phyloP scores from a whole-genome alignment of 2,797 vertebrate genomes.

The Crenichthys baileyi region DNA sequence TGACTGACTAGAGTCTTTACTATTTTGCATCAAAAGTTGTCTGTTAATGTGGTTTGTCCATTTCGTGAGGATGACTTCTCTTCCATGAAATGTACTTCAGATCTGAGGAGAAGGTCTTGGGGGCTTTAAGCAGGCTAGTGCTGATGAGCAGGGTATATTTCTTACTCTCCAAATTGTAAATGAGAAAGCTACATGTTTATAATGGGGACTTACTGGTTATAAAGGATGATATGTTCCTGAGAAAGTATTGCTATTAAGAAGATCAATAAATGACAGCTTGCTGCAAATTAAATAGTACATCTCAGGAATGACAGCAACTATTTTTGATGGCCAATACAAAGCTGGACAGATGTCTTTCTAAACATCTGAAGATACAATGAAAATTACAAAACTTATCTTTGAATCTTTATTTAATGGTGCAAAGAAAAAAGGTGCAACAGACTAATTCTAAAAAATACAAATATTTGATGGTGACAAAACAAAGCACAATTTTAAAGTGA shows the following conservation, averaged over 20 bases:
- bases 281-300: constrained; percentile 96
- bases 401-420: no score
- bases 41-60: no score
- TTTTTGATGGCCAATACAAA: constrained; percentile 85
- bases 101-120: no score
- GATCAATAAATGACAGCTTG: constrained; percentile 94
- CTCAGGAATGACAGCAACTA: constrained; percentile 85
- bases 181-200: constrained; percentile 55
- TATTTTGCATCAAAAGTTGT: no score
- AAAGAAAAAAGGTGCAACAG: background rate
- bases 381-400: no score
- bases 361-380: background rate
- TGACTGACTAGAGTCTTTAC: no score
- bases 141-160: constrained; percentile 76
- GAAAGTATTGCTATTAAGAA: constrained; percentile 78
- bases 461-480: constrained; percentile 10
- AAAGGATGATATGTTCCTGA: no score
- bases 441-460: constrained; percentile 1
- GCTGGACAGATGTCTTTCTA: constrained; percentile 81
- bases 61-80: no score
- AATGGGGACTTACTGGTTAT: no score
- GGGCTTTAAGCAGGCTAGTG: constrained; percentile 81
- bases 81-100: no score
- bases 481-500: background rate
- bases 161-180: constrained; percentile 57